These are phyloP conservation scores for Argyresthia goedartella DNA, from an alignment of 2,888 invertebrate species.

Conservation along the genomic window DNA sequence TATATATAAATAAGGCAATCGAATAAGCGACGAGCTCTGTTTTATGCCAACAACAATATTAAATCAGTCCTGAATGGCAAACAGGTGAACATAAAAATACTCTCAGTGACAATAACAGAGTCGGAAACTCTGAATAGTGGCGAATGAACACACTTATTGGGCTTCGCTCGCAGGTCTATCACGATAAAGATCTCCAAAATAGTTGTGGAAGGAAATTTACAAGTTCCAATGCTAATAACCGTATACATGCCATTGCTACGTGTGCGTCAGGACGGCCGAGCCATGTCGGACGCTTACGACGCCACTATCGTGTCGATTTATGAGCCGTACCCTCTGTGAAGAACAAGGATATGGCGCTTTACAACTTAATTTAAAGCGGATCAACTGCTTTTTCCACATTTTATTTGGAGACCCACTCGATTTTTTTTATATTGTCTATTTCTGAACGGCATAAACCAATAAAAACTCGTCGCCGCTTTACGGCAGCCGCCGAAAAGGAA, in stretches of 20 bases:
- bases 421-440: neutral
- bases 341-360: conserved; percentile 49
- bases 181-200: conserved; percentile 52
- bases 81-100: conserved; percentile 34
- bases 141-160: neutral
- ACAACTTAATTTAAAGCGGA: conserved; percentile 57
- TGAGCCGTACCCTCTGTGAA: conserved; percentile 36
- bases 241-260: conserved; percentile 50
- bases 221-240: conserved; percentile 49
- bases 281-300: conserved; percentile 45
- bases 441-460: too few relatives aligned
- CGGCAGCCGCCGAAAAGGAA: neutral
- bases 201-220: conserved; percentile 53
- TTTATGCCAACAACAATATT: conserved; percentile 45
- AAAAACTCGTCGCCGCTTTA: too few relatives aligned
- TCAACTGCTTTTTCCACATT: conserved; percentile 12
- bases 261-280: conserved; percentile 30
- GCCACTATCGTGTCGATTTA: conserved; percentile 52
- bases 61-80: conserved; percentile 48
- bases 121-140: conserved; percentile 10
- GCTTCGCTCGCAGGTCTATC: neutral
- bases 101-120: conserved; percentile 36
- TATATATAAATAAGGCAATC: conserved; percentile 37
- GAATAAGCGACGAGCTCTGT: conserved; percentile 41
- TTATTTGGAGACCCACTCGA: neutral